These are phyloP conservation scores for Pyrochroa serraticornis DNA, from an alignment of 2,888 invertebrate genomes.

Conservation along the genomic window DNA sequence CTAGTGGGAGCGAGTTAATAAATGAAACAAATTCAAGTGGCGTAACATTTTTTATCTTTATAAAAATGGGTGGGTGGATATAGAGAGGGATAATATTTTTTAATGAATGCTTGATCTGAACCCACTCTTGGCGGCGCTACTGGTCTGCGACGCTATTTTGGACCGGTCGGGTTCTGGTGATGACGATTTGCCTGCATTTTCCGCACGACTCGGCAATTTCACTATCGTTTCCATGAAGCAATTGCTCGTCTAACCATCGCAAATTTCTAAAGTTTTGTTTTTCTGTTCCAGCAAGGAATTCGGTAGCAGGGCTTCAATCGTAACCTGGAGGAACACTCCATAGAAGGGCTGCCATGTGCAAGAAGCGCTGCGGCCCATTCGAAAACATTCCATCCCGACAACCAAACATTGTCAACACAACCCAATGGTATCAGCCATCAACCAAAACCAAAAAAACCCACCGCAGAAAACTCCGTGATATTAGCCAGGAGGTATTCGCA, in stretches of 20 bases:
- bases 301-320: conserved; percentile 11
- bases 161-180: too few relatives aligned
- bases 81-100: too few relatives aligned
- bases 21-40: too few relatives aligned
- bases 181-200: too few relatives aligned
- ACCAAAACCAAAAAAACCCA: conserved; percentile 16
- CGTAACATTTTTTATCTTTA: too few relatives aligned
- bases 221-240: background rate
- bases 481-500: conserved; percentile 38
- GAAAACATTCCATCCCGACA: conserved; percentile 46
- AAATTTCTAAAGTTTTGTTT: background rate
- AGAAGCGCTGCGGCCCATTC: conserved; percentile 51
- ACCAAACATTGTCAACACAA: too few relatives aligned
- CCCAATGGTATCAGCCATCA: conserved; percentile 18
- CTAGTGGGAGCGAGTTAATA: too few relatives aligned
- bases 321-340: conserved; percentile 39
- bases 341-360: conserved; percentile 55
- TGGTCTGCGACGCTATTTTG: too few relatives aligned
- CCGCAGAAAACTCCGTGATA: conserved; percentile 41
- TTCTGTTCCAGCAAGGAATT: conserved; percentile 31
- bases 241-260: background rate
- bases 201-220: too few relatives aligned
- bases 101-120: too few relatives aligned
- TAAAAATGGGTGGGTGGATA: too few relatives aligned
- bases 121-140: too few relatives aligned